A percentile compares a stretch with the other conserved stretches of the same genome.
Conservation (phyloP, 2,797 vertebrate genomes). For the Typhlichthys eigenmanni region DNA sequence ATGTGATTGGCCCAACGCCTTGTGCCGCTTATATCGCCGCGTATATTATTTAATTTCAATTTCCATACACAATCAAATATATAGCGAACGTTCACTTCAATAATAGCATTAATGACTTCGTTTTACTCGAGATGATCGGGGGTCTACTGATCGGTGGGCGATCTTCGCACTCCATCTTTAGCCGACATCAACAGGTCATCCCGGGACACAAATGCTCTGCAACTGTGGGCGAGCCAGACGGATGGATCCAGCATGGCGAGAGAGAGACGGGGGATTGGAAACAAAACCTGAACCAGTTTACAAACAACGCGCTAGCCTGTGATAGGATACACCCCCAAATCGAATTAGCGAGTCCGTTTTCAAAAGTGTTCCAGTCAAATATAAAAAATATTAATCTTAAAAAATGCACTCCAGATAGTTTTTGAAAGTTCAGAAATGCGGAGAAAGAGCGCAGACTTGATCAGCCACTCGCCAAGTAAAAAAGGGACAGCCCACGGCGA, state of each 20-base stretch:
- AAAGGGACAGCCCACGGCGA: conserved; percentile 40
- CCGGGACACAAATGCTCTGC: conserved; percentile 78
- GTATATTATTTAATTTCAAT: conserved; percentile 45
- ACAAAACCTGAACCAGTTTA: conserved; percentile 60
- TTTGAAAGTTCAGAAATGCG: conserved; percentile 59
- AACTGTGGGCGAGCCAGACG: conserved; percentile 71
- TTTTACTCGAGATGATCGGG: conserved; percentile 6
- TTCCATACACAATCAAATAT: not conserved
- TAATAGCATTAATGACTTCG: not conserved
- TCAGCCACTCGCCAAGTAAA: conserved; percentile 28
- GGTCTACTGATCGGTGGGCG: conserved; percentile 40
- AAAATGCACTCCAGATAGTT: conserved; percentile 16
- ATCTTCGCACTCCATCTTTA: conserved; percentile 62
- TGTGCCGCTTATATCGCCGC: conserved; percentile 39
- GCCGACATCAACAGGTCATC: conserved; percentile 84
- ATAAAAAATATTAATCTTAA: not conserved
- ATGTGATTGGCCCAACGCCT: conserved; percentile 7
- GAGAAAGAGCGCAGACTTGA: conserved; percentile 27
- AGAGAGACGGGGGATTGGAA: conserved; percentile 32
- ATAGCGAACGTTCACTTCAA: not conserved
- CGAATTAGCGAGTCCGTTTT: conserved; percentile 1
- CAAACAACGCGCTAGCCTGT: conserved; percentile 23
- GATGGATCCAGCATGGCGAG: conserved; percentile 67
- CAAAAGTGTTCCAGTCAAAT: not conserved
- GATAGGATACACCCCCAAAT: conserved; percentile 3